Base-by-base conservation (phyloP, 2,797 vertebrate genomes). In the Rhinophrynus dorsalis region DNA sequence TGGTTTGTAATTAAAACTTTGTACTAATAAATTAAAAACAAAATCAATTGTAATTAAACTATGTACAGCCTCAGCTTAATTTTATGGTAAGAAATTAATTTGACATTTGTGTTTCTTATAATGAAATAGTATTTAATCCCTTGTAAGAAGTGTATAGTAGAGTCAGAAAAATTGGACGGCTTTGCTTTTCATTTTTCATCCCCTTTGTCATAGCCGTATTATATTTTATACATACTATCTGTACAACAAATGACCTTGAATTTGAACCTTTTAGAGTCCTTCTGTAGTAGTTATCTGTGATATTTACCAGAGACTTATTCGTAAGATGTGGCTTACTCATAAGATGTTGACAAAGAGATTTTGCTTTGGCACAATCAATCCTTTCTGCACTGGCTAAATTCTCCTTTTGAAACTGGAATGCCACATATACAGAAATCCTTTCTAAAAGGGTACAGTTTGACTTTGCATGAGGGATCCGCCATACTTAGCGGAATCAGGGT, bases 221-320 rank as follows among this genome's bases (percentile, higher is more conserved):
- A n/a, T n/a, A n/a, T n/a, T 12, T 38, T 32, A 40, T 52, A 20
- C 61, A 5, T 37, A 30, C 52, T 21, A 30, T n/a, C 51, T 45
- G 51, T 10, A 23, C 26, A 52, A 33, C 21, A 45, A 32, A 12
- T 44, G 51, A 66, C 38, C 63, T 66, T 66, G 50, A 55, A 11
- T 10, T 21, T 7, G 29, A 50, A 44, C 63, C 51, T n/a, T 66
- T 45, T 56, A 23, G 6, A 21, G 50, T 51, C 32, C 11, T n/a
- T 21, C 20, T 15, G 48, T 24, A 33, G 17, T 52, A 42, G 38
- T 40, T 66, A 27, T n/a, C 38, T 10, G 27, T 66, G 63, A 55
- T 55, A 66, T 23, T 45, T 55, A 32, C 62, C 37, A 4, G 9
- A 17, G 18, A 44, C 26, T 32, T 63, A n/a, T n/a, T n/a, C n/a